These are phyloP conservation scores for Chiloscyllium punctatum DNA, from an alignment of 2,797 vertebrate genomes.

Conservation along the genomic window DNA sequence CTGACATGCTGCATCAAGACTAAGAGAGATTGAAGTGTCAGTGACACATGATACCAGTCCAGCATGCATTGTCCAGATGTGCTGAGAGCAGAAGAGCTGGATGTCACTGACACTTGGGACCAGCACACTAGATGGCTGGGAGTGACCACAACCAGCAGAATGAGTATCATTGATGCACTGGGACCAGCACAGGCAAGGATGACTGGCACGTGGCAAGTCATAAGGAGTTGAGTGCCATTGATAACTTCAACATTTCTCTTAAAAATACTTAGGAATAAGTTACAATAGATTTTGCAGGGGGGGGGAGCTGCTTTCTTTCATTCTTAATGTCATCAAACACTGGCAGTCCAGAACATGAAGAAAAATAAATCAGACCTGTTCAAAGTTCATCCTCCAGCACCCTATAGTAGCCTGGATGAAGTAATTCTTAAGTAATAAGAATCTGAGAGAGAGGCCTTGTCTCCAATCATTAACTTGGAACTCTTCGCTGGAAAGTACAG, in stretches of 20 bases:
- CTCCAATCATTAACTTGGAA: background rate
- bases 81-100: background rate
- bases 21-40: background rate
- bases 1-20: background rate
- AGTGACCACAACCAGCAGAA: too few relatives aligned
- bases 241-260: background rate
- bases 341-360: background rate
- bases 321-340: background rate
- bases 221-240: background rate
- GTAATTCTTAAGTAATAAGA: background rate
- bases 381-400: background rate
- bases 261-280: background rate
- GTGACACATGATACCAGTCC: background rate
- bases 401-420: background rate
- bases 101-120: background rate
- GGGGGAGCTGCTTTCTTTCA: background rate
- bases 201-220: background rate
- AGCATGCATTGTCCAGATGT: background rate
- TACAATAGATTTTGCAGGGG: background rate
- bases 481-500: background rate
- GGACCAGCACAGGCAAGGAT: background rate
- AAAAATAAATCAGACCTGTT: background rate
- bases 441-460: background rate
- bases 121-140: too few relatives aligned
- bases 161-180: background rate